A percentile compares a stretch with the other conserved stretches of the same genome.
Conservation (phyloP, 2,797 vertebrate genomes). For the Pteronotus mesoamericanus region DNA sequence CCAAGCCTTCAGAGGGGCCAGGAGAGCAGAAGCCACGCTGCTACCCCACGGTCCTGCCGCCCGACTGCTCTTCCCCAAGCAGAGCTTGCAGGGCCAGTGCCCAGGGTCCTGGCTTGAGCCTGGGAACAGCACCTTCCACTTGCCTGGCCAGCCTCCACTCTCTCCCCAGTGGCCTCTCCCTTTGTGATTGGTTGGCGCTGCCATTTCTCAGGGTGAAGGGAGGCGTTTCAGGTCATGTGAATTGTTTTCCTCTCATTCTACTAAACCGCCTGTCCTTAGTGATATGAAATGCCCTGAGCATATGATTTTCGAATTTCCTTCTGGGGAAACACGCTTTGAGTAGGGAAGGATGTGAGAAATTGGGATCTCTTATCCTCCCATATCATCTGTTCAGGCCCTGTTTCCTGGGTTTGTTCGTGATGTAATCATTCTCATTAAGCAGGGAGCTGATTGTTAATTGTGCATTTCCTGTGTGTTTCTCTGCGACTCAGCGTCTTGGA, state of each 20-base stretch:
- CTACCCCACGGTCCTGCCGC: background rate
- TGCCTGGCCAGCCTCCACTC: conserved; percentile 30
- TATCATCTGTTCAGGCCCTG: background rate
- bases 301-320: conserved; percentile 10
- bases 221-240: background rate
- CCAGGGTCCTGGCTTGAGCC: conserved; percentile 11
- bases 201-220: background rate
- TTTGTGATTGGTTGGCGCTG: background rate
- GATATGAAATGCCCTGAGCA: conserved; percentile 20
- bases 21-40: background rate
- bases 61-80: background rate
- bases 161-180: background rate
- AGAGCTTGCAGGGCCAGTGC: background rate
- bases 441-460: background rate
- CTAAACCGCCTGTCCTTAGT: background rate
- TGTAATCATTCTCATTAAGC: background rate
- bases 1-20: background rate
- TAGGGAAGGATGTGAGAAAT: conserved; percentile 18
- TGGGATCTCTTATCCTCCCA: background rate
- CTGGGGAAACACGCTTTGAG: background rate
- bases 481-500: background rate
- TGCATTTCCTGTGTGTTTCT: conserved; percentile 4
- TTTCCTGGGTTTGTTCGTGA: background rate
- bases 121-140: conserved; percentile 26
- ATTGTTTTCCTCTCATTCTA: conserved; percentile 7